phyloP scores from a whole-genome alignment of 2,797 vertebrate genomes.

The Neomorphus geoffroyi region DNA sequence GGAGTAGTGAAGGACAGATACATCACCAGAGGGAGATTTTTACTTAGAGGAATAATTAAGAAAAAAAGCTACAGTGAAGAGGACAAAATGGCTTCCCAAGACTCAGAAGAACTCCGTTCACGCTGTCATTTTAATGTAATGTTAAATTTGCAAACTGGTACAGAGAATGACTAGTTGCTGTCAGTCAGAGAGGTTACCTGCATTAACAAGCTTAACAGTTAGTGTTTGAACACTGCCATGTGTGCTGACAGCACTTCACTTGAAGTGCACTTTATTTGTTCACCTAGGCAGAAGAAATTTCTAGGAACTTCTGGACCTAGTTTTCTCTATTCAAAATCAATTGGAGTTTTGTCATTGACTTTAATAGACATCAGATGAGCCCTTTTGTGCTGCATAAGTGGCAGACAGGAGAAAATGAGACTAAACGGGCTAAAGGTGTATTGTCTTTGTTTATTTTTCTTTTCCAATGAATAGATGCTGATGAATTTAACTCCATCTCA shows the following conservation, averaged over 20 bases:
- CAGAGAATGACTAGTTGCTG: background rate
- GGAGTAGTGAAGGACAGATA: background rate
- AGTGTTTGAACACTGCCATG: background rate
- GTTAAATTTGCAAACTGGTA: background rate
- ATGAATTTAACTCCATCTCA: background rate
- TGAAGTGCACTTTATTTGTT: slow-evolving; percentile 3
- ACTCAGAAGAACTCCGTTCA: background rate
- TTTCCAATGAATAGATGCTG: background rate
- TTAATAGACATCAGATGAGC: background rate
- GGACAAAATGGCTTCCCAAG: background rate
- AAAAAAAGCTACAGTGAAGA: background rate
- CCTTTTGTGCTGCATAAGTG: background rate
- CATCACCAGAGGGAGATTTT: background rate
- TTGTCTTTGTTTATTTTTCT: slow-evolving; percentile 38
- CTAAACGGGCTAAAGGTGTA: background rate
- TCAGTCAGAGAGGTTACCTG: background rate
- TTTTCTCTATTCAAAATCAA: slow-evolving; percentile 14
- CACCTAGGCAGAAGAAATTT: slow-evolving; percentile 21
- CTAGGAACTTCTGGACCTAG: background rate
- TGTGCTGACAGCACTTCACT: background rate
- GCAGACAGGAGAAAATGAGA: background rate
- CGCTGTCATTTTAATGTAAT: background rate
- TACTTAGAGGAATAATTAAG: slow-evolving; percentile 33
- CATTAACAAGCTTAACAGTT: background rate
- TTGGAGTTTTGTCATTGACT: slow-evolving; percentile 20